Base-by-base conservation (phyloP, 2,113 vertebrate species). In the Lonchura striata region DNA sequence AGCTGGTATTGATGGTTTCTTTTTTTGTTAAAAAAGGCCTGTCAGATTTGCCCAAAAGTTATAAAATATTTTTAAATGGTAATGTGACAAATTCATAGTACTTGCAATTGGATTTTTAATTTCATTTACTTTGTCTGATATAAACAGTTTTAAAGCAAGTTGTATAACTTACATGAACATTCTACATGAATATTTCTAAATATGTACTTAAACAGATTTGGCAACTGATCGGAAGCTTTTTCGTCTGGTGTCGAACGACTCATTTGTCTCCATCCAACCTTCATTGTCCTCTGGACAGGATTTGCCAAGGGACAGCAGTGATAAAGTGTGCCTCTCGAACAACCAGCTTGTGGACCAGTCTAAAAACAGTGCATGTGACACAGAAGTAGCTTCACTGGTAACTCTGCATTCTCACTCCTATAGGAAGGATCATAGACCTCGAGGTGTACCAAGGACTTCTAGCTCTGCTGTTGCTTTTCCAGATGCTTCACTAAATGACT, bases 381-480 rank as follows among this genome's bases (percentile, higher is more conserved):
- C 98, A 16, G 99, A 99, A 97, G 96, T 97, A 71, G 97, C 98
- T 93, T 96, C 98, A 4, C 98, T 99, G 30, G 96, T 95, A 82
- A 98, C 96, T 97, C 98, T 98, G 88, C 99, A 99, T 94, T 99
- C 99, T 71, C 99, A 99, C 97, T 99, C 98, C 68, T 99, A 98
- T 56, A 98, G 99, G 88, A 99, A 99, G 95, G 99, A 99, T 89
- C 98, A 98, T 56, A 98, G 99, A 57, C 98, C 99, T 35, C 98
- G 99, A 47, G 99, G 99, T n/a, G 98, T 99, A 86, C 99, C 99
- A 49, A 98, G 99, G 96, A 99, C 99, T 80, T 99, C 99, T 21
- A 99, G 99, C 96, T 99, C 99, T 41, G 99, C 99, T 19, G 99
- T 99, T 27, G 99, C 99, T 86, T 99, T 99, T 97, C 99, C 99